Conservation (phyloP, 2,888 invertebrate species). For the Archips xylosteana region DNA sequence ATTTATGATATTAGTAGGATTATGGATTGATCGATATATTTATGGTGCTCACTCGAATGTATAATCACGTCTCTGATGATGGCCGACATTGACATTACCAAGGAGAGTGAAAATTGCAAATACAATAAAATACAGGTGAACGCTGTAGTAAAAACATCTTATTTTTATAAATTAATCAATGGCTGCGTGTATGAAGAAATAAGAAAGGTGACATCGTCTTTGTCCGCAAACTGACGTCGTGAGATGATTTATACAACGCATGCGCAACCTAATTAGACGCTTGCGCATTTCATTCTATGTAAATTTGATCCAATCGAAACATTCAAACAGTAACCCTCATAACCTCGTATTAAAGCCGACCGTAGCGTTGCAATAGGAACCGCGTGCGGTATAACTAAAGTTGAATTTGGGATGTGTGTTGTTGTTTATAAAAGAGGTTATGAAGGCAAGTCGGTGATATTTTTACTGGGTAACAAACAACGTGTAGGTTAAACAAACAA, state of each 20-base stretch:
- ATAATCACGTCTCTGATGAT: too few species aligned
- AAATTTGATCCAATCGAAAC: conserved; percentile 61
- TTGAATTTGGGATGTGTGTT: conserved; percentile 29
- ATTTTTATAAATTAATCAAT: conserved; percentile 21
- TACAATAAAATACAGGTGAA: background rate
- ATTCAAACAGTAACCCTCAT: conserved; percentile 43
- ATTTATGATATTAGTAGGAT: too few species aligned
- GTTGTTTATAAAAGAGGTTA: background rate
- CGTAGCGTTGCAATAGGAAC: conserved; percentile 1
- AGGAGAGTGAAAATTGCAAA: too few species aligned
- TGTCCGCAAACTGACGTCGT: conserved; percentile 57
- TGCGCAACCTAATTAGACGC: conserved; percentile 73
- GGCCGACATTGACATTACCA: too few species aligned
- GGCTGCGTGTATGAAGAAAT: conserved; percentile 4
- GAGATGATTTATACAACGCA: conserved; percentile 70
- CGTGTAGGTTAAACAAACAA: conserved; percentile 59
- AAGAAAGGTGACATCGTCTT: conserved; percentile 45
- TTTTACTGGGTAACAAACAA: conserved; percentile 53
- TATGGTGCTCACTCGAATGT: too few species aligned
- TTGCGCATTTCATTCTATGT: conserved; percentile 75
- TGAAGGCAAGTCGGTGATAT: conserved; percentile 48
- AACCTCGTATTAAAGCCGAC: conserved; percentile 14
- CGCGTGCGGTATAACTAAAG: background rate
- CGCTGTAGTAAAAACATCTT: conserved; percentile 5
- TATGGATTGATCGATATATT: too few species aligned